Evolutionary conservation across 2,888 invertebrate species (phyloP).

Genomic region (Ornithoptera alexandrae): DNA sequence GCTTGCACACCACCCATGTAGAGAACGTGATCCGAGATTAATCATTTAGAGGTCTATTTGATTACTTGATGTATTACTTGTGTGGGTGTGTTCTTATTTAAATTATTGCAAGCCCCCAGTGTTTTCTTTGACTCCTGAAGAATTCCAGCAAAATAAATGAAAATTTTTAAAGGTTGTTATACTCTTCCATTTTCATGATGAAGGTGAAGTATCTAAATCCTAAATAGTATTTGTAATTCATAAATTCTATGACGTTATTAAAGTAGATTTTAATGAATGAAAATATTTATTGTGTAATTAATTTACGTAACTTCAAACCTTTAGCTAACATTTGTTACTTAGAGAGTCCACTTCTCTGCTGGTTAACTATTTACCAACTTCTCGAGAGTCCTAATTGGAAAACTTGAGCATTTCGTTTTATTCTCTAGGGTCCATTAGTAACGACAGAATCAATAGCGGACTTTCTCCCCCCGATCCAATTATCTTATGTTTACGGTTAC

Average conservation of each 20-base stretch:
- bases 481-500: constrained; percentile 54
- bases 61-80: constrained; percentile 31
- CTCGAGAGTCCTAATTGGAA: constrained; percentile 17
- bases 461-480: constrained; percentile 54
- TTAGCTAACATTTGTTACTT: not conserved
- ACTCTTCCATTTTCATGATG: no score
- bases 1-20: constrained; percentile 36
- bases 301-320: no score
- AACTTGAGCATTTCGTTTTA: constrained; percentile 17
- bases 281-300: no score
- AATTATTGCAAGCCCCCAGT: constrained; percentile 17
- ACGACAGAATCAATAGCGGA: constrained; percentile 28
- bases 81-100: constrained; percentile 31
- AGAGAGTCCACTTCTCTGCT: not conserved
- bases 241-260: no score
- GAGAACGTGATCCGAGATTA: constrained; percentile 44
- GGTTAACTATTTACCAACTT: constrained; percentile 18
- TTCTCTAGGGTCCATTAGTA: constrained; percentile 8
- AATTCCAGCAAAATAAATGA: no score
- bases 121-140: no score
- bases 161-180: no score
- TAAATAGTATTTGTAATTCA: no score
- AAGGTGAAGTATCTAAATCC: no score
- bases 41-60: constrained; percentile 41
- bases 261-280: no score